These are phyloP conservation scores for Diploptera punctata DNA, from an alignment of 2,888 invertebrate genomes.

Conservation along the genomic window DNA sequence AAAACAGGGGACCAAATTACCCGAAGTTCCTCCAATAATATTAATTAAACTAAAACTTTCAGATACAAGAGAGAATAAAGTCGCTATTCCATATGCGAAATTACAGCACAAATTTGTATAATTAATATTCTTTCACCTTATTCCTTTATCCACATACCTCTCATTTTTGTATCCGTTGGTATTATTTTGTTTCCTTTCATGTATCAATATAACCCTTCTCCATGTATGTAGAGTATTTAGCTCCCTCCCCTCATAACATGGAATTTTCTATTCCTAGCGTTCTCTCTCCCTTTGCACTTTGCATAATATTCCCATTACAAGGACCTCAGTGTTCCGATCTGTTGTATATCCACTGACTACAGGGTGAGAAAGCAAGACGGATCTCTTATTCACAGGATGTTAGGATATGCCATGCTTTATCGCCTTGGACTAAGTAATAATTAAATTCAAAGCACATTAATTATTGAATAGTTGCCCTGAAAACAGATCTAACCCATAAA, in stretches of 20 bases:
- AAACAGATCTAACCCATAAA: no score
- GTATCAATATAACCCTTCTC: slow-evolving; percentile 1
- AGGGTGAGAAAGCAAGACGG: neutral
- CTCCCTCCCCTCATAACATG: slow-evolving; percentile 15
- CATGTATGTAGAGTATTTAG: neutral
- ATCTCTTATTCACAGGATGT: neutral
- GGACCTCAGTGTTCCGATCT: slow-evolving; percentile 6
- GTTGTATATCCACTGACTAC: neutral
- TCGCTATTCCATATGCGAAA: no score
- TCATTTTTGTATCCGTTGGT: neutral
- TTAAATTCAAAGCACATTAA: no score
- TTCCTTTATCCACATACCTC: no score
- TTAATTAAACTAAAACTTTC: no score
- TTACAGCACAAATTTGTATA: no score
- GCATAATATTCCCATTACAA: slow-evolving; percentile 29
- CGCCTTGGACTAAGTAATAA: neutral
- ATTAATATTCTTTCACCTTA: no score
- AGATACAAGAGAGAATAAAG: no score
- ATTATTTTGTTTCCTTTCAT: slow-evolving; percentile 1
- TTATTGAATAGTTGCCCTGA: no score
- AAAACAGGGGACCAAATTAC: no score
- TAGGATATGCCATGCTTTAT: neutral
- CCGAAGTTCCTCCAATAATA: no score
- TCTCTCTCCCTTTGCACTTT: slow-evolving; percentile 16
- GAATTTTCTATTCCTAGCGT: slow-evolving; percentile 11